Percentiles rank a stretch among this genome's conserved stretches.
Evolutionary conservation across 2,113 vertebrate genomes (phyloP).

Genomic region (Suricata suricatta): DNA sequence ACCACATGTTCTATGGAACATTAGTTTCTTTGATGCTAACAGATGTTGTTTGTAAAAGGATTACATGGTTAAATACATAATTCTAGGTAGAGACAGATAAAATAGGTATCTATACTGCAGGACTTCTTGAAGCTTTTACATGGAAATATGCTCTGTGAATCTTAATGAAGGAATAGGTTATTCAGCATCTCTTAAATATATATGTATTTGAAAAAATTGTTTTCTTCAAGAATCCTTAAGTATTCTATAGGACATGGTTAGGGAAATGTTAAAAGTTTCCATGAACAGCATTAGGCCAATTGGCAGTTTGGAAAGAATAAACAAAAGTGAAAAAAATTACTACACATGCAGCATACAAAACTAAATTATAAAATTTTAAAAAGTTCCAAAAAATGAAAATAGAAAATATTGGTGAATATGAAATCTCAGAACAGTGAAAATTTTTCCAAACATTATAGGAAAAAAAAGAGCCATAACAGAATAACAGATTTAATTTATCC

Average conservation of each 20-base stretch:
- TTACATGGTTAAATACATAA: conserved; percentile 13
- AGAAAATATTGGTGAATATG: neutral
- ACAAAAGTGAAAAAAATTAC: neutral
- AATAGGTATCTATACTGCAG: neutral
- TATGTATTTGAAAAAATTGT: neutral
- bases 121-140: conserved; percentile 8
- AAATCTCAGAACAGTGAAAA: neutral
- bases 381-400: neutral
- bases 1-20: neutral
- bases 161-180: conserved; percentile 4
- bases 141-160: conserved; percentile 34
- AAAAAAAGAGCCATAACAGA: neutral
- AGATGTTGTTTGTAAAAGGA: conserved; percentile 51
- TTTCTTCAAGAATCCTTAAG: neutral
- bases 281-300: neutral
- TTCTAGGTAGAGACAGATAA: conserved; percentile 48
- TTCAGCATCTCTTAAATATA: neutral
- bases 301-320: conserved; percentile 14
- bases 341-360: neutral
- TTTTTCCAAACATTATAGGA: neutral
- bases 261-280: neutral
- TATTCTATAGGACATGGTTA: neutral
- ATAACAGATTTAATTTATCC: neutral
- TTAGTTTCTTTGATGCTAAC: conserved; percentile 43
- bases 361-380: conserved; percentile 35